These are phyloP conservation scores for Parazoanthus atlanticus DNA, from an alignment of 92 coral and sea anemone genomes.

Conservation along the genomic window DNA sequence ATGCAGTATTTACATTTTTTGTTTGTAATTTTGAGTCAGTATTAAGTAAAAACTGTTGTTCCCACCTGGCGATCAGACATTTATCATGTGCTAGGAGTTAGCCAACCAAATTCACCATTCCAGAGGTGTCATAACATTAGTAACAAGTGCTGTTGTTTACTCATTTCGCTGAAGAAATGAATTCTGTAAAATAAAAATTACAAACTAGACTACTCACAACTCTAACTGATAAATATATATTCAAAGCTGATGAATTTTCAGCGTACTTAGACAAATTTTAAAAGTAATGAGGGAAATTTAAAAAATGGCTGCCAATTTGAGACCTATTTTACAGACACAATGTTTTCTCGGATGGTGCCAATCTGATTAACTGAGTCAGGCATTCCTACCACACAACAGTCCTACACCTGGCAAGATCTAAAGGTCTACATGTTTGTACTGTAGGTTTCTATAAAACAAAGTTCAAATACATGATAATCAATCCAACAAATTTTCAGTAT, in stretches of 20 bases:
- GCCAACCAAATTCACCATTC: too few species aligned
- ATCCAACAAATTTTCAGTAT: constrained; percentile 2
- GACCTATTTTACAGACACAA: too few species aligned
- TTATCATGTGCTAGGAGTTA: too few species aligned
- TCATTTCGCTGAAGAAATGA: too few species aligned
- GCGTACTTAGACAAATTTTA: too few species aligned
- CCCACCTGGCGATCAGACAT: too few species aligned
- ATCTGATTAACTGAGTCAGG: neutral
- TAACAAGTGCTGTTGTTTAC: too few species aligned
- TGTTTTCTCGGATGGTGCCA: neutral
- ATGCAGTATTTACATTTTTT: neutral
- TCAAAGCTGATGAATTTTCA: neutral
- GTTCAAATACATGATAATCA: neutral
- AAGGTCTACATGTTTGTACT: neutral
- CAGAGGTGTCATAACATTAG: too few species aligned
- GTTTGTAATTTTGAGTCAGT: too few species aligned
- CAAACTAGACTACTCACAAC: too few species aligned
- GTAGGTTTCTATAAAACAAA: neutral
- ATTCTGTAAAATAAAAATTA: too few species aligned
- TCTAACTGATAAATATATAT: neutral
- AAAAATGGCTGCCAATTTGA: neutral
- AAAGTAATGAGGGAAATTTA: neutral
- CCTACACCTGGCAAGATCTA: neutral
- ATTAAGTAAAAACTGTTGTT: too few species aligned
- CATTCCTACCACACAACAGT: neutral